phyloP scores from a whole-genome alignment of 2,797 vertebrate species.

The Chanos chanos region DNA sequence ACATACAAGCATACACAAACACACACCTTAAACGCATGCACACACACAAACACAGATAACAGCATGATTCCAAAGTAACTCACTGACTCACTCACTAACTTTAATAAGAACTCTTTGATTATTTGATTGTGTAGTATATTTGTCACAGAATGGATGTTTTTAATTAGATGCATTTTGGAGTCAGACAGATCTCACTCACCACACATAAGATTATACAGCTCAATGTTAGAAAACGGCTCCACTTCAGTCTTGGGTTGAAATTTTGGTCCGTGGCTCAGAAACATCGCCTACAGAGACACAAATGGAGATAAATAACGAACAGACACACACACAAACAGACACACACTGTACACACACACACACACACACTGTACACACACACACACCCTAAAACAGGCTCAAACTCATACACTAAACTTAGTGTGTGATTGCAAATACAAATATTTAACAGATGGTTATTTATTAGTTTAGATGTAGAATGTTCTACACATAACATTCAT shows the following conservation, averaged over 20 bases:
- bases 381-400: neutral
- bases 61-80: too few relatives aligned
- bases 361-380: neutral
- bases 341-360: neutral
- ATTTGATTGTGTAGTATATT: neutral
- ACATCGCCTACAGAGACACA: slow-evolving; percentile 60
- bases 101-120: too few relatives aligned
- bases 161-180: too few relatives aligned
- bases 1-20: too few relatives aligned
- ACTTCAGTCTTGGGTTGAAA: slow-evolving; percentile 54
- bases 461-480: neutral
- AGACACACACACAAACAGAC: neutral
- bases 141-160: too few relatives aligned
- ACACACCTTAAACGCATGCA: too few relatives aligned
- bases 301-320: neutral
- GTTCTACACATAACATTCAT: neutral
- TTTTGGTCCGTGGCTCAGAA: slow-evolving; percentile 70
- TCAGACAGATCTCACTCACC: too few relatives aligned
- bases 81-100: too few relatives aligned
- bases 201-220: slow-evolving; percentile 79
- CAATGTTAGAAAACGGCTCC: slow-evolving; percentile 71
- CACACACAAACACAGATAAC: too few relatives aligned
- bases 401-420: neutral
- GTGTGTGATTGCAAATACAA: neutral
- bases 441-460: too few relatives aligned